Evolutionary conservation across 2,888 invertebrate species (phyloP).

Genomic region (Idaea biselata): DNA sequence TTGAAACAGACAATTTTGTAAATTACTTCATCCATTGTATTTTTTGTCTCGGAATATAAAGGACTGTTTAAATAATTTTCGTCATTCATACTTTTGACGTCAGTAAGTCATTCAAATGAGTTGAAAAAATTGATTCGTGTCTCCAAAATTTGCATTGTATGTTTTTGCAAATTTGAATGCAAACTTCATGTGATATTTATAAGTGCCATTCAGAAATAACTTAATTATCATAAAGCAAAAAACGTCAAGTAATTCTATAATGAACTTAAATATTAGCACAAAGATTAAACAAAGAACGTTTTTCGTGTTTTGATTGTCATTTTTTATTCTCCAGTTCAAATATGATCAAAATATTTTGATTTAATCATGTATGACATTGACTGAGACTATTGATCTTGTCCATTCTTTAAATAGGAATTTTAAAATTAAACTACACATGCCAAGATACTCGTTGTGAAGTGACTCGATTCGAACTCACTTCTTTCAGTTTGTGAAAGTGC

Average conservation of each 20-base stretch:
- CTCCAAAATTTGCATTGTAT: not conserved
- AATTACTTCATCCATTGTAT: no score
- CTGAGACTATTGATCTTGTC: not conserved
- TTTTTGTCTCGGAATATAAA: no score
- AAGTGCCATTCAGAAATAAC: not conserved
- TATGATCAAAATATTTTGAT: conserved; percentile 11
- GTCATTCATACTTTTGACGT: not conserved
- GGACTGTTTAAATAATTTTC: not conserved
- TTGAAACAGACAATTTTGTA: no score
- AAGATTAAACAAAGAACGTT: conserved; percentile 1
- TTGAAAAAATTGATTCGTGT: not conserved
- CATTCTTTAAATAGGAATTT: not conserved
- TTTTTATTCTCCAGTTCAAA: not conserved
- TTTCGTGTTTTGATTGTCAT: not conserved
- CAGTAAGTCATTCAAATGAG: not conserved
- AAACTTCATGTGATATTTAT: not conserved
- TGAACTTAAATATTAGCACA: not conserved
- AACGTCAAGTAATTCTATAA: conserved; percentile 6
- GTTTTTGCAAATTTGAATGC: conserved; percentile 18
- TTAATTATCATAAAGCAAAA: conserved; percentile 13
- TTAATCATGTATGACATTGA: conserved; percentile 8
- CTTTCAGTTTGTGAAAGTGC: not conserved
- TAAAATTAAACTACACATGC: not conserved
- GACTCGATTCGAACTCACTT: conserved; percentile 4
- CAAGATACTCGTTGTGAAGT: conserved; percentile 6